Percentiles rank a stretch among this genome's conserved stretches.
phyloP scores from a whole-genome alignment of 2,113 vertebrate species.

The Marcusenius ussheri region DNA sequence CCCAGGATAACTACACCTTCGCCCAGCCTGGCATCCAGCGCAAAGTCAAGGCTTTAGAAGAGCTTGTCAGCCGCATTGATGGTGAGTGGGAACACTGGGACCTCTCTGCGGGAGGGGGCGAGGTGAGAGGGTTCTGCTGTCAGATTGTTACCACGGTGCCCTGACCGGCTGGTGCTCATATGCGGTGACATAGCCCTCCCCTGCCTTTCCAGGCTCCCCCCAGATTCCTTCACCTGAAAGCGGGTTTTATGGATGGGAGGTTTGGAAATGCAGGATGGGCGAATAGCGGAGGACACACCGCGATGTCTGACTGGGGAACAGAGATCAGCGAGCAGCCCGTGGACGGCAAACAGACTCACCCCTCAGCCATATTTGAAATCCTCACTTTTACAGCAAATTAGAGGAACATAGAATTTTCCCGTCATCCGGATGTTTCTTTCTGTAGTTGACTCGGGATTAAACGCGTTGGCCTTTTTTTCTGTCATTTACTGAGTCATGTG shows the following conservation, averaged over 20 bases:
- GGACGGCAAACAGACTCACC: background rate
- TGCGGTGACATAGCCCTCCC: background rate
- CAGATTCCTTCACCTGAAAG: background rate
- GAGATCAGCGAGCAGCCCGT: too few species aligned
- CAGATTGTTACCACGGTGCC: background rate
- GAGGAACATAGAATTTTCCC: background rate
- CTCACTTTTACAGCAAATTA: background rate
- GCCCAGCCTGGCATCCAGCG: slow-evolving; percentile 94
- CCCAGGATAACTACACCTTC: slow-evolving; percentile 94
- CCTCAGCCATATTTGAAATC: background rate
- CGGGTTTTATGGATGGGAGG: background rate
- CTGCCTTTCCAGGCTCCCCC: background rate
- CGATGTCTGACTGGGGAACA: background rate
- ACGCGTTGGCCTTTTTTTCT: background rate
- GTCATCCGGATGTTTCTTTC: background rate
- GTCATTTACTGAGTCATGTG: background rate
- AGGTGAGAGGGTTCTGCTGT: background rate
- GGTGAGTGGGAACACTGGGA: slow-evolving; percentile 64
- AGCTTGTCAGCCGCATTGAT: slow-evolving; percentile 92
- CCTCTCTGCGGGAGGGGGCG: background rate
- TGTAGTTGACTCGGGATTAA: background rate
- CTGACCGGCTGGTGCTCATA: background rate
- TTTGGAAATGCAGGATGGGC: background rate
- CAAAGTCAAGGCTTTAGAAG: slow-evolving; percentile 90
- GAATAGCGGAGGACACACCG: background rate